Evolutionary conservation across 2,888 invertebrate species (phyloP).

Genomic region (Lamproptera curius): DNA sequence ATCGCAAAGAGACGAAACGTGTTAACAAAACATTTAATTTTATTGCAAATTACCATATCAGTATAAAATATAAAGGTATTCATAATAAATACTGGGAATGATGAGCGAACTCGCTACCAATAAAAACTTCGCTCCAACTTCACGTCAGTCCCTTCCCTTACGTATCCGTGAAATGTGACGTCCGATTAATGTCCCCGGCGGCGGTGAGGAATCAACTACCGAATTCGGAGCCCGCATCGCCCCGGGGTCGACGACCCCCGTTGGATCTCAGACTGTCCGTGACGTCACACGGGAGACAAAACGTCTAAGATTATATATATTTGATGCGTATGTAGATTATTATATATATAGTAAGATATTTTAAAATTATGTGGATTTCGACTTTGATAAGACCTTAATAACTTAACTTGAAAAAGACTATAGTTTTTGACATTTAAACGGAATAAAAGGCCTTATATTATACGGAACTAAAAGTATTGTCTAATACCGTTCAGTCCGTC

Average conservation of each 20-base stretch:
- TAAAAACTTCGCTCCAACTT: conserved; percentile 20
- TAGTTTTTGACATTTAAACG: neutral
- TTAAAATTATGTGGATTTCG: neutral
- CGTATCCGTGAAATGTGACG: conserved; percentile 44
- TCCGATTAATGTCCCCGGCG: conserved; percentile 61
- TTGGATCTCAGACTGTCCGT: conserved; percentile 32
- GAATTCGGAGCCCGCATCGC: conserved; percentile 64
- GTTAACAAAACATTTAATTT: too few relatives aligned
- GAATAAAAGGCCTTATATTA: neutral
- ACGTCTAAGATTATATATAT: neutral
- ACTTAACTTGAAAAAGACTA: neutral
- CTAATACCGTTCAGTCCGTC: too few relatives aligned
- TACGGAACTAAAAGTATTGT: too few relatives aligned
- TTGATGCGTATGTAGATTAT: neutral
- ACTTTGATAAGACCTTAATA: neutral
- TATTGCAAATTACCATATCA: too few relatives aligned
- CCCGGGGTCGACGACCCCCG: conserved; percentile 52
- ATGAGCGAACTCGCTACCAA: conserved; percentile 11
- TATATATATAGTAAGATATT: neutral
- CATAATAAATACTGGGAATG: conserved; percentile 1
- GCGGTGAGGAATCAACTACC: conserved; percentile 45
- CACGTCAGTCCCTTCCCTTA: conserved; percentile 28
- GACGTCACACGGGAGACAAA: conserved; percentile 20
- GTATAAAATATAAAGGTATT: too few relatives aligned
- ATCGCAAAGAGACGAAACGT: too few relatives aligned